Base-by-base conservation (phyloP, 2,797 vertebrate species). In the Sebastes minor region DNA sequence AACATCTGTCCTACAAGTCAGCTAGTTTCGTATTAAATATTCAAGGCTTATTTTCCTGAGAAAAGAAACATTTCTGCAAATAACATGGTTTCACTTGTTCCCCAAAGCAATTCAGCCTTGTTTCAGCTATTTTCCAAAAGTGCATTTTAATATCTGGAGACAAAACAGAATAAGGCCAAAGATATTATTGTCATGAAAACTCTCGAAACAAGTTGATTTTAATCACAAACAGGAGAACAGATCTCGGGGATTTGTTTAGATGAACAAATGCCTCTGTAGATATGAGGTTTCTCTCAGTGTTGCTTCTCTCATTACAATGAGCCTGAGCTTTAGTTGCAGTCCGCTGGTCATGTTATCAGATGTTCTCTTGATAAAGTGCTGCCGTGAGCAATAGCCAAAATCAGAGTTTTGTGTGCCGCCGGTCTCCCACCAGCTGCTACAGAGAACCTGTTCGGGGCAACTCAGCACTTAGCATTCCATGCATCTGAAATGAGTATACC, bases 391-490 rank as follows among this genome's bases (percentile, higher is more conserved):
- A 88, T 76, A 89, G 68, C 55, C 68, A 78, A 74, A 88, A 90
- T 89, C 86, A 70, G 86, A 91, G 88, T 86, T 84, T 75, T 86
- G 85, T 80, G 82, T 2, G 20, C 57, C 82, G 77, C 76, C 59
- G 38, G 87, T 84, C 87, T 91, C 92, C 78, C 60, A 84, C 90
- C 92, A 92, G 91, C 91, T 93, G 92, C 87, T 85, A 25, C 23
- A 80, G 79, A 87, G 88, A 87, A 76, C 63, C 78, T 28, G 74
- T 74, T 82, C 73, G 18, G 62, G 67, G 77, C 68, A 74, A 81
- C 84, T 89, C 84, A 75, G 86, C 87, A 89, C 84, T 93, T 89
- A 74, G 86, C 87, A 90, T 94, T 93, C 92, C 91, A 88, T 74
- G 76, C 79, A 81, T 88, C 85, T 85, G 66, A 94, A 94, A 89